These are phyloP conservation scores for Tenthredo notha DNA, from an alignment of 2,888 invertebrate species.

Conservation along the genomic window DNA sequence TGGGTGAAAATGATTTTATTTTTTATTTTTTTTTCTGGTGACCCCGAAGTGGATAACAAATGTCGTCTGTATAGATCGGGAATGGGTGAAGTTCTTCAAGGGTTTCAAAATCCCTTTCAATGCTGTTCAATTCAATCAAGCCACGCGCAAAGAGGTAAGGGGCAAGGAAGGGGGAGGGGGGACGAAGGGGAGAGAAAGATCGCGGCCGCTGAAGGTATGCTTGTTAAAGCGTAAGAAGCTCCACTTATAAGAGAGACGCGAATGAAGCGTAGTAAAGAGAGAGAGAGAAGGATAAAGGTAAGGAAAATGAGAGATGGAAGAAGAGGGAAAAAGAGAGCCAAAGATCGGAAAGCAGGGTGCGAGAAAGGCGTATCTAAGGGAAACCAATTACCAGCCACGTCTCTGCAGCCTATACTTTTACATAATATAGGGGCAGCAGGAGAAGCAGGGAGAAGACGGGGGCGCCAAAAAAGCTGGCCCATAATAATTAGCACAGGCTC, in stretches of 20 bases:
- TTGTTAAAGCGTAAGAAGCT: slow-evolving; percentile 48
- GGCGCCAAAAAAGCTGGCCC: slow-evolving; percentile 30
- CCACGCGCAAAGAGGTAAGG: background rate
- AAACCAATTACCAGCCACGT: slow-evolving; percentile 46
- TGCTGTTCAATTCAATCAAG: slow-evolving; percentile 42
- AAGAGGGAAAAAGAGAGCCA: background rate
- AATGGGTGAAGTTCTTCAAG: slow-evolving; percentile 28
- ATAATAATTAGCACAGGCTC: slow-evolving; percentile 14
- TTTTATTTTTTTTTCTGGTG: background rate
- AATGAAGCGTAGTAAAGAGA: slow-evolving; percentile 17
- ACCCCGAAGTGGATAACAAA: background rate
- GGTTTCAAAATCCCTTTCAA: slow-evolving; percentile 48
- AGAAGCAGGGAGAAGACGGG: background rate
- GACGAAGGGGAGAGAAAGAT: background rate
- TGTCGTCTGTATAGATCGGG: slow-evolving; percentile 10
- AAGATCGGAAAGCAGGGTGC: background rate
- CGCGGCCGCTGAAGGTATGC: slow-evolving; percentile 19
- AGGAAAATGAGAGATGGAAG: background rate
- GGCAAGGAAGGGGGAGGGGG: too few species aligned
- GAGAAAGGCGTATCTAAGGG: slow-evolving; percentile 27
- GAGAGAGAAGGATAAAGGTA: slow-evolving; percentile 25
- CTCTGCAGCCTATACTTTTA: slow-evolving; percentile 28
- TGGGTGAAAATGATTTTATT: background rate
- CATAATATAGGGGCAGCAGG: background rate
- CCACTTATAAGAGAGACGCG: slow-evolving; percentile 31